These are phyloP conservation scores for Tinea pellionella DNA, from an alignment of 2,888 invertebrate genomes.

Conservation along the genomic window DNA sequence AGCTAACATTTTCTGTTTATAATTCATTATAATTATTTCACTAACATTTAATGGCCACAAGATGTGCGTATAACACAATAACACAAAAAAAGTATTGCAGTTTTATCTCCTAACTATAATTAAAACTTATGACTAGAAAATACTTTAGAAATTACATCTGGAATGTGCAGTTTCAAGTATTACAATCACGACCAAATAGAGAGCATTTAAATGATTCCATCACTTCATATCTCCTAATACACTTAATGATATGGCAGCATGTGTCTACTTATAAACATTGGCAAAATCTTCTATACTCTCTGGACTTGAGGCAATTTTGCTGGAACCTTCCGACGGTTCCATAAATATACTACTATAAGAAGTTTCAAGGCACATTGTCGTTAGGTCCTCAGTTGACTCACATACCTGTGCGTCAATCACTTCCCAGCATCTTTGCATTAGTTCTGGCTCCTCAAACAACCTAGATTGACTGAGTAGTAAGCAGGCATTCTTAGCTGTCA, in stretches of 20 bases:
- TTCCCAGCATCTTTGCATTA: constrained; percentile 97
- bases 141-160: neutral
- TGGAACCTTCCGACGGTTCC: constrained; percentile 54
- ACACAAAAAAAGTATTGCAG: constrained; percentile 63
- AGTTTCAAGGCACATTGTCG: constrained; percentile 46
- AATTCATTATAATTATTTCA: constrained; percentile 35
- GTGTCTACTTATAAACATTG: constrained; percentile 1
- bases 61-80: constrained; percentile 26
- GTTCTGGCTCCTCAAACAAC: constrained; percentile 95
- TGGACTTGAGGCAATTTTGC: constrained; percentile 48
- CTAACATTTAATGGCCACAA: constrained; percentile 27
- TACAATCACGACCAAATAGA: constrained; percentile 11
- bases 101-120: constrained; percentile 22
- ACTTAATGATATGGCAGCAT: neutral
- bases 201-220: neutral
- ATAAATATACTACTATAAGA: constrained; percentile 55
- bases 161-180: constrained; percentile 1
- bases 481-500: constrained; percentile 96
- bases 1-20: neutral
- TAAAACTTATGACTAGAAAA: constrained; percentile 14
- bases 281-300: constrained; percentile 22
- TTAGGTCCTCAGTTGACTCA: constrained; percentile 64
- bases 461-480: constrained; percentile 94
- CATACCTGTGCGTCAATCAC: constrained; percentile 96
- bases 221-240: too few species aligned